These are phyloP conservation scores for Chionodraco myersi DNA, from an alignment of 2,113 vertebrate species.

Conservation along the genomic window DNA sequence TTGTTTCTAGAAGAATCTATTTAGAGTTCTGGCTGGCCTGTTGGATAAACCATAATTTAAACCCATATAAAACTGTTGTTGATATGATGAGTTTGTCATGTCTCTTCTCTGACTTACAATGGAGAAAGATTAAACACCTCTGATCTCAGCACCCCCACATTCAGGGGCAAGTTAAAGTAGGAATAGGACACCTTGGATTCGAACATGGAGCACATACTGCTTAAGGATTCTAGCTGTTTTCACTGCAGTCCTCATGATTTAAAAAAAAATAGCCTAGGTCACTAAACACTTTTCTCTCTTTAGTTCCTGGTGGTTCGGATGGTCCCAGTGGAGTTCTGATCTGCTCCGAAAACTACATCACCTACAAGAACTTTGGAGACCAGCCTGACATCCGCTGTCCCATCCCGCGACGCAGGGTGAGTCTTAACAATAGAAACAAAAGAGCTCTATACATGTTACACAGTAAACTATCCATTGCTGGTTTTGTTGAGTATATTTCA, in stretches of 20 bases:
- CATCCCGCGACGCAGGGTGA: conserved; percentile 96
- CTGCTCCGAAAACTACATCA: conserved; percentile 99
- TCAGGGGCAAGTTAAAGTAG: background rate
- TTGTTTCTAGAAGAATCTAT: no score
- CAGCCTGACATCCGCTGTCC: conserved; percentile 99
- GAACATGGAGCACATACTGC: background rate
- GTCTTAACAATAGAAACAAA: conserved; percentile 40
- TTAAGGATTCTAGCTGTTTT: background rate
- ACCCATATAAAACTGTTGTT: background rate
- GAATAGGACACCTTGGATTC: background rate
- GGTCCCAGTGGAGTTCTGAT: conserved; percentile 98
- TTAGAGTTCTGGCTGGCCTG: background rate
- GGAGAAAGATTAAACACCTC: conserved; percentile 65
- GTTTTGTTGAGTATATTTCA: background rate
- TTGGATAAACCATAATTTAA: background rate
- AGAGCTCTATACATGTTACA: background rate
- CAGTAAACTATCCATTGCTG: background rate
- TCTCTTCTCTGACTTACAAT: conserved; percentile 78
- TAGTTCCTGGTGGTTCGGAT: conserved; percentile 98
- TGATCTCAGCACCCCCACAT: conserved; percentile 44
- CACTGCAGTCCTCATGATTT: background rate
- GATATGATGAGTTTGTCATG: conserved; percentile 75
- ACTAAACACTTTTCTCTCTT: background rate
- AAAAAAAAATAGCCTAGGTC: background rate
- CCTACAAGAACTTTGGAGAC: conserved; percentile 98